Percentiles rank a stretch among this genome's conserved stretches.
Conservation (phyloP, 2,113 vertebrate species). For the Pteronura brasiliensis region DNA sequence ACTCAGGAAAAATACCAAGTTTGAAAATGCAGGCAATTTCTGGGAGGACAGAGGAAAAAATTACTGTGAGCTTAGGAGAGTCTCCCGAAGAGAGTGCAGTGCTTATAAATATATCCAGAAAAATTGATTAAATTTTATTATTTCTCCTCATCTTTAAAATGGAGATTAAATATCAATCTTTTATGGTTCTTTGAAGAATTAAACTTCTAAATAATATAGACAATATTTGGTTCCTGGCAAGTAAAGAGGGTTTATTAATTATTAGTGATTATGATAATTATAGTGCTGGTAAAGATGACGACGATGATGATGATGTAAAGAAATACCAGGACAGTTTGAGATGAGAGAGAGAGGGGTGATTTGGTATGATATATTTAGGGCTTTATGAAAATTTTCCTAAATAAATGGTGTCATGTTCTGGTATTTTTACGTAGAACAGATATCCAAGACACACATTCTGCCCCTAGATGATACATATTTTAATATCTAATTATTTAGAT, state of each 20-base stretch:
- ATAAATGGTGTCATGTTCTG: not conserved
- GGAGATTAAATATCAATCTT: not conserved
- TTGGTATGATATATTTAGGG: not conserved
- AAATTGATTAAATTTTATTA: not conserved
- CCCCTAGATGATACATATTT: slow-evolving; percentile 59
- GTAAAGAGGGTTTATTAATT: slow-evolving; percentile 18
- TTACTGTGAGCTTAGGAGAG: not conserved
- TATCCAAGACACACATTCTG: slow-evolving; percentile 35
- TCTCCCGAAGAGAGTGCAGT: not conserved
- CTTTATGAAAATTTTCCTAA: slow-evolving; percentile 17
- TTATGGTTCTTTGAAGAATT: slow-evolving; percentile 19
- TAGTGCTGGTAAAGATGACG: not conserved
- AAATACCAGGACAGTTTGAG: not conserved
- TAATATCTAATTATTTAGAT: slow-evolving; percentile 70
- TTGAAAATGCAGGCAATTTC: not conserved
- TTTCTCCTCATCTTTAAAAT: not conserved
- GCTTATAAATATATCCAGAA: not conserved
- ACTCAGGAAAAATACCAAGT: not conserved
- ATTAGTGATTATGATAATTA: not conserved
- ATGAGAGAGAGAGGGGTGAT: not conserved
- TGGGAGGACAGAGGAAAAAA: not conserved
- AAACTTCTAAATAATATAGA: not conserved
- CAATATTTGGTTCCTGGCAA: not conserved
- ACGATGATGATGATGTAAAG: not conserved
- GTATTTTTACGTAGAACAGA: not conserved